Percentiles rank a stretch among this genome's conserved stretches.
Evolutionary conservation across 2,888 invertebrate genomes (phyloP).

Genomic region (Liopterus haemorrhoidalis): DNA sequence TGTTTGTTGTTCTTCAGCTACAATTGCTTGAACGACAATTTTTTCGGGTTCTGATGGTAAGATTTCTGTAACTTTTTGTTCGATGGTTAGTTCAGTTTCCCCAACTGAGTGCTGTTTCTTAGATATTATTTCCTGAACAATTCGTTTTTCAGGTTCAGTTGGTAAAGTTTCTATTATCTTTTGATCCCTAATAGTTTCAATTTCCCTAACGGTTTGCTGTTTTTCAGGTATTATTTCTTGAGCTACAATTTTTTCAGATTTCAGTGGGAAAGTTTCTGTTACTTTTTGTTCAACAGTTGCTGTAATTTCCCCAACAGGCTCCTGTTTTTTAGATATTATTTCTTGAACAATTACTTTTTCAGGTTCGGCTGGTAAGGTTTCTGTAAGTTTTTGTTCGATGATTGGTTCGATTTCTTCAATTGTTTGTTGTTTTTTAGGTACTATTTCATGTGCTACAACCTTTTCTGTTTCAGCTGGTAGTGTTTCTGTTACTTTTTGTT

Average conservation of each 20-base stretch:
- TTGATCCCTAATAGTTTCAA: not conserved
- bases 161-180: too few relatives aligned
- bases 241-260: not conserved
- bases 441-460: not conserved
- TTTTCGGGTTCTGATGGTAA: not conserved
- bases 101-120: not conserved
- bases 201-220: slow-evolving; percentile 1
- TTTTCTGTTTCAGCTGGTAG: too few relatives aligned
- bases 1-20: not conserved
- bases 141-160: too few relatives aligned
- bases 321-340: not conserved
- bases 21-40: not conserved
- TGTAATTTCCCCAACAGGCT: not conserved
- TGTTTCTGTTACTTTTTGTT: too few relatives aligned
- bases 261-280: too few relatives aligned
- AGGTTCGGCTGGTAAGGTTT: too few relatives aligned
- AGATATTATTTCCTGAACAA: too few relatives aligned
- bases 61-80: not conserved
- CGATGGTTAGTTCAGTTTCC: not conserved
- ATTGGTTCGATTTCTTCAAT: slow-evolving; percentile 1
- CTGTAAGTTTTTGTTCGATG: too few relatives aligned
- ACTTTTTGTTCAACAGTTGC: not conserved
- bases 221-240: slow-evolving; percentile 1
- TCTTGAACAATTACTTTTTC: not conserved
- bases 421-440: not conserved